Evolutionary conservation across 2,797 vertebrate species (phyloP), one percentile per base, ranked within the genome.

Genomic region (Neosilurus mollespiculum): DNA sequence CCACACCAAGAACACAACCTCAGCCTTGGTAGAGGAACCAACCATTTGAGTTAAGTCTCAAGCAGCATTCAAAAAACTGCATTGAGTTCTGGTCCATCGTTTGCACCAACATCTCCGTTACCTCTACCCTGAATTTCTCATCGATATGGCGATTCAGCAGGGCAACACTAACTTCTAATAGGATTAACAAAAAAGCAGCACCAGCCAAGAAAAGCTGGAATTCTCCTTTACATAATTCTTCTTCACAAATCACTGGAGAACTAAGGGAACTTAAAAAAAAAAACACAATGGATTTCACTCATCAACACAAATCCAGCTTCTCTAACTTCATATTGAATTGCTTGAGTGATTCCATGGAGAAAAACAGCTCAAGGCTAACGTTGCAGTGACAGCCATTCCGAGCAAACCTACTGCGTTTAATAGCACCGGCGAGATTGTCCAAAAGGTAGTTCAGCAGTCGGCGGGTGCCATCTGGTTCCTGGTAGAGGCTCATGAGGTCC

Each of bases 381-480:
- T 43, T 43, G 43, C 8, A 43, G 43, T 8, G 8, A 43, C 43
- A 43, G 8, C 43, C 43, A 43, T 43, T 43, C 43, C 8, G 9
- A 18, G 24, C 14, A 83, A 89, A 97, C 97, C 96, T 94, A 99
- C 97, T 96, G 96, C 96, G 96, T 95, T 98, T 98, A 93, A 97
- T 96, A 94, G 87, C 87, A 89, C 97, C 96, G 91, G 97, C 96
- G 94, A 99, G 97, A 96, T 98, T 97, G 96, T 98, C 97, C 94
- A 99, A 95, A 95, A 99, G 96, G 94, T 98, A 98, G 94, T 95
- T 98, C 92, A 99, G 95, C 93, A 99, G 96, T 95, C 97, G 95
- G 90, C 97, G 94, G 54, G 97, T 99, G 91, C 97, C 97, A 86
- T 98, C 97, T 85, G 96, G 97, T 95, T 98, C 97, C 94, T 96